Base-by-base conservation (phyloP, 2,113 vertebrate genomes). In the Cochlearius cochlearius region DNA sequence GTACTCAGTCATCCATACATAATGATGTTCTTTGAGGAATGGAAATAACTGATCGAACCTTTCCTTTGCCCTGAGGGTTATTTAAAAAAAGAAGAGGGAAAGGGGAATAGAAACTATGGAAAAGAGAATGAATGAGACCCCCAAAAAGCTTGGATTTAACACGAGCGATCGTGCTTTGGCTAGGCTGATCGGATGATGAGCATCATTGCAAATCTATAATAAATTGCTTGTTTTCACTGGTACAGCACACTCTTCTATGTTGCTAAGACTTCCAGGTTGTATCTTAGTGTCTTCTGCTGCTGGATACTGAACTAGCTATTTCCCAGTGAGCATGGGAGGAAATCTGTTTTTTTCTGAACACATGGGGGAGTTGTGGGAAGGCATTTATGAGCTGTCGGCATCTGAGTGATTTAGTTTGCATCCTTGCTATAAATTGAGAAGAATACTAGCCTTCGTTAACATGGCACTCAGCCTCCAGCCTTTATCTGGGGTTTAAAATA, bases 331-430 rank as follows among this genome's bases (percentile, higher is more conserved):
- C 39, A 63, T 11, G 39, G 27, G 23, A 96, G 36, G 85, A 79
- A 92, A 56, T 87, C 36, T 72, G 8, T 4, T 75, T 77, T 93
- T 92, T 87, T 91, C 84, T 92, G 94, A 47, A 96, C 96, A 91
- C 96, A 94, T 86, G 91, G 93, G 96, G 96, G 96, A 97, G 95
- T 94, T 95, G 94, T 95, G 93, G 64, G 91, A 97, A 96, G 95
- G 47, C 60, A 67, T 95, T 96, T 95, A 74, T 87, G 84, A 96
- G 49, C 56, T 67, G 26, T 78, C 30, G 4, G 43, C 23, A 34
- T 87, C 69, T 27, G 43, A 94, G 47, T 71, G 84, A 86, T 89
- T 89, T 92, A 77, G 76, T 81, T 92, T 94, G 66, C 52, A 49
- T 74, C 52, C 43, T 84, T 84, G 18, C 14, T 81, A 39, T 87